A percentile compares a stretch with the other conserved stretches of the same genome.
Conservation (phyloP, 2,797 vertebrate genomes). For the Lepidocolaptes lacrymiger region DNA sequence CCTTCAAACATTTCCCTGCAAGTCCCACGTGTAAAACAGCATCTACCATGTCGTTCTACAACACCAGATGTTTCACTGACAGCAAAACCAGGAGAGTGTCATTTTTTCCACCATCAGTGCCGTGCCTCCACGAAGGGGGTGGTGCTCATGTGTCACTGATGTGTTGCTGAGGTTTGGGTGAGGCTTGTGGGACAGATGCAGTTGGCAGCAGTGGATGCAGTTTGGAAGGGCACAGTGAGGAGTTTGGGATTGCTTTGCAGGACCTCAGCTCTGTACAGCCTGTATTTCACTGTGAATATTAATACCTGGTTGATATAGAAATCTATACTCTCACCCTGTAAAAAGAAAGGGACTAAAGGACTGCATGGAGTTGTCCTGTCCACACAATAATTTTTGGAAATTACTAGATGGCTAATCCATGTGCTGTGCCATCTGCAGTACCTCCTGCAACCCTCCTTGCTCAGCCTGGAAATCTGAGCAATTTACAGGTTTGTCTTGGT, state of each 20-base stretch:
- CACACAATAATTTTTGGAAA: not conserved
- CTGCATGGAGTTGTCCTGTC: not conserved
- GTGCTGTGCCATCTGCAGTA: not conserved
- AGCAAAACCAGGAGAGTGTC: not conserved
- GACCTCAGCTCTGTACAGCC: not conserved
- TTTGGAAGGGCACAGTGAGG: not conserved
- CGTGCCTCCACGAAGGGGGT: not conserved
- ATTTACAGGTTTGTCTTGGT: not conserved
- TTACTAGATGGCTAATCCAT: not conserved
- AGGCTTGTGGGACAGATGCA: not conserved
- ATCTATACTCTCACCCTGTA: not conserved
- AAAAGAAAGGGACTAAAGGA: not conserved
- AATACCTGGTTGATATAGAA: not conserved
- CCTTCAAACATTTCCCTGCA: not conserved
- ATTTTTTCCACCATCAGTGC: slow-evolving; percentile 38
- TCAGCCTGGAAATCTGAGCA: not conserved
- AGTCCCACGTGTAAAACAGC: not conserved
- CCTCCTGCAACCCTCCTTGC: not conserved
- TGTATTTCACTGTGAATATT: not conserved
- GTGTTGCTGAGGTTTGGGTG: not conserved
- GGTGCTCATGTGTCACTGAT: not conserved
- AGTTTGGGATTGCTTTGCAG: not conserved
- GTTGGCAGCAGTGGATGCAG: not conserved
- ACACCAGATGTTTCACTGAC: not conserved
- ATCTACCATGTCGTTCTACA: accelerated